Percentiles rank a stretch among this genome's conserved stretches.
These are phyloP conservation scores for Megalurothrips usitatus DNA, from an alignment of 2,888 invertebrate species.

Conservation along the genomic window DNA sequence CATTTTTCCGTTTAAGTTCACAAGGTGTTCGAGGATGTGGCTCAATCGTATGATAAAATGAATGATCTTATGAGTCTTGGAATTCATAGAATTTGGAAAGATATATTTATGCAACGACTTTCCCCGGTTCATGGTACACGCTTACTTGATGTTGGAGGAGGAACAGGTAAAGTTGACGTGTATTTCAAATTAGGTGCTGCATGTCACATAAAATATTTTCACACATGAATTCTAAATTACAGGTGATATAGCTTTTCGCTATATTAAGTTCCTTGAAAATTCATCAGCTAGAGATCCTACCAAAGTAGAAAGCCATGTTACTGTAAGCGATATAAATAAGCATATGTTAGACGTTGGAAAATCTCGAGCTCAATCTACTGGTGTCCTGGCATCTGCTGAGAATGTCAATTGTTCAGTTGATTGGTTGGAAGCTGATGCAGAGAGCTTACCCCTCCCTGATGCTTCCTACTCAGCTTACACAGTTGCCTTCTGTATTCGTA, in stretches of 20 bases:
- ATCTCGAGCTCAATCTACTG: conserved; percentile 55
- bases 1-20: conserved; percentile 61
- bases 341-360: conserved; percentile 92
- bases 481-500: conserved; percentile 95
- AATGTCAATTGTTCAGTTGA: conserved; percentile 55
- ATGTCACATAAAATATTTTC: conserved; percentile 30
- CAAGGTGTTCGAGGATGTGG: conserved; percentile 91
- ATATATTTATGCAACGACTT: conserved; percentile 76
- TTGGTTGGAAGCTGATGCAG: conserved; percentile 72
- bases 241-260: conserved; percentile 90
- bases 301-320: conserved; percentile 58
- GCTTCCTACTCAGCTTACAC: conserved; percentile 86
- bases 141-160: conserved; percentile 95
- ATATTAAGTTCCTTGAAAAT: conserved; percentile 60
- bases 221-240: conserved; percentile 36
- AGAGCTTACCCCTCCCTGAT: conserved; percentile 69
- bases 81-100: conserved; percentile 95
- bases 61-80: conserved; percentile 97
- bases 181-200: conserved; percentile 12
- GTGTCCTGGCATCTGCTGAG: conserved; percentile 44
- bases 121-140: conserved; percentile 69
- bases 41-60: conserved; percentile 92
- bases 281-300: conserved; percentile 42
- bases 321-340: conserved; percentile 86
- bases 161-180: conserved; percentile 63